Evolutionary conservation across 2,113 vertebrate genomes (phyloP).

Genomic region (Nicator chloris): DNA sequence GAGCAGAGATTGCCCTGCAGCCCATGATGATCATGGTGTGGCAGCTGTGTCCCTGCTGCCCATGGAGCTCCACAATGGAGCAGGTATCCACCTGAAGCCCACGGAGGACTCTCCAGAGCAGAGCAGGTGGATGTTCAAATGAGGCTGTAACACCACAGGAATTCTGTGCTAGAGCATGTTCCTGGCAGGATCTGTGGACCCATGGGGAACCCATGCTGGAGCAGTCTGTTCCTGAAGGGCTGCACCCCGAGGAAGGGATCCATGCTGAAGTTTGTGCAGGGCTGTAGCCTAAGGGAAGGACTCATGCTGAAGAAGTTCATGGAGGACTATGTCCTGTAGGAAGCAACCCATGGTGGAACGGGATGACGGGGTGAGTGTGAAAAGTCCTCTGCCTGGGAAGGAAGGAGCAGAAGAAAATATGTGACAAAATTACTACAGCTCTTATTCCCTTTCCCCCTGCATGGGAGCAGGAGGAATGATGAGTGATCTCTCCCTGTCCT

Average conservation of each 20-base stretch:
- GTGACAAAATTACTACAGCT: neutral
- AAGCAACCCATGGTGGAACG: accelerated
- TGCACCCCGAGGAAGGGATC: neutral
- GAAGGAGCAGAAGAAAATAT: neutral
- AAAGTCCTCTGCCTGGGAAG: neutral
- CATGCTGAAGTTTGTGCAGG: neutral
- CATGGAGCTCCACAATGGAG: accelerated
- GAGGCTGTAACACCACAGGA: neutral
- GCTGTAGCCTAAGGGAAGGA: neutral
- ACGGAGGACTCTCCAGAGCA: neutral
- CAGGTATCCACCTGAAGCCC: neutral
- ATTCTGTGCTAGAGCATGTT: neutral
- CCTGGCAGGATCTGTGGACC: neutral
- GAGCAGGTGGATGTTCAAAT: neutral
- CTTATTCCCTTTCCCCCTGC: neutral
- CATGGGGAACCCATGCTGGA: neutral
- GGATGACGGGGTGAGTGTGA: neutral
- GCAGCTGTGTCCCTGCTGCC: neutral
- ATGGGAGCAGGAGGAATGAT: neutral
- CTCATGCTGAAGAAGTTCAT: neutral
- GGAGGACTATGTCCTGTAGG: neutral
- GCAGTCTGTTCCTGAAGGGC: neutral
- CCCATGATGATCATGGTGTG: too few species aligned
- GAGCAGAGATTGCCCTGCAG: neutral
- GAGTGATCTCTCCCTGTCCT: neutral